Evolutionary conservation across 2,113 vertebrate genomes (phyloP).

Genomic region (Xenopus borealis): DNA sequence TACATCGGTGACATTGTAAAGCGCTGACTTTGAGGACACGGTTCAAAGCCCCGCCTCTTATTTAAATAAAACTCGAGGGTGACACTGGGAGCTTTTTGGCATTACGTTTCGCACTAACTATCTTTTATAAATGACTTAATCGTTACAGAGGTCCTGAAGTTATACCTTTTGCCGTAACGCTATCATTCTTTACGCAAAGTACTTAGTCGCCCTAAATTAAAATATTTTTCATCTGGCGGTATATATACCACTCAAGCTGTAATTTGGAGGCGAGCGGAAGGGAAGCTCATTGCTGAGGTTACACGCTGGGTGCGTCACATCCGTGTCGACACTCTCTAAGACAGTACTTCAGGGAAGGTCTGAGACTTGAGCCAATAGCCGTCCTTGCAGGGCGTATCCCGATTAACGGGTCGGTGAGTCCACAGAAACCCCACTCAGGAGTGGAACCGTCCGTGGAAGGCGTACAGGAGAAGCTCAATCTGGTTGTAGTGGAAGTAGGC

Average conservation of each 20-base stretch:
- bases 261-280: constrained; percentile 26
- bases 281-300: constrained; percentile 65
- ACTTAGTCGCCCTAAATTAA: not conserved
- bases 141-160: too few species aligned
- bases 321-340: constrained; percentile 48
- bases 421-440: constrained; percentile 61
- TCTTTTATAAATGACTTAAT: too few species aligned
- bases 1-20: too few species aligned
- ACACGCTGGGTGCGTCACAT: constrained; percentile 52
- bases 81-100: too few species aligned
- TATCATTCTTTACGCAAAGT: too few species aligned
- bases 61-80: too few species aligned
- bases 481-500: not conserved
- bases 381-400: constrained; percentile 71
- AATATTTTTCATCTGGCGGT: accelerated
- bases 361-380: constrained; percentile 68
- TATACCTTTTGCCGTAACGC: too few species aligned
- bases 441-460: constrained; percentile 41
- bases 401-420: constrained; percentile 69
- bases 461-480: constrained; percentile 51
- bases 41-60: too few species aligned
- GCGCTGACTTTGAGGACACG: too few species aligned
- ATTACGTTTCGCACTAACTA: too few species aligned
- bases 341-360: constrained; percentile 63
- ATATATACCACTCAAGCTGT: accelerated